phyloP scores from a whole-genome alignment of 1,140 invertebrate genomes.

The Tribolium castaneum region DNA sequence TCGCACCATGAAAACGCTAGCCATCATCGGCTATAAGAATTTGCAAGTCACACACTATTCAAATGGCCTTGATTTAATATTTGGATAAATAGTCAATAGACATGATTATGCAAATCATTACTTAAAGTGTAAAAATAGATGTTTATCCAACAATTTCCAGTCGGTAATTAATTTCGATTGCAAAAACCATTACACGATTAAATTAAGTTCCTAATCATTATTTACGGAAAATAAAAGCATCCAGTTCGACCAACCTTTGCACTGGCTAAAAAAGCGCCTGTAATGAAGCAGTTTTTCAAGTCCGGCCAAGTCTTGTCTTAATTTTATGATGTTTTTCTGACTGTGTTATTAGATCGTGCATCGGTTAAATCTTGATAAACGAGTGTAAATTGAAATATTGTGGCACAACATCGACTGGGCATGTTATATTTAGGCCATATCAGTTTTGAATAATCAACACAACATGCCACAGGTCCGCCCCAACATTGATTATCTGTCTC shows the following conservation, averaged over 20 bases:
- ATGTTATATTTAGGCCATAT: slow-evolving; percentile 44
- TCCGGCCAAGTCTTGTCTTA: neutral
- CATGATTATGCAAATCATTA: neutral
- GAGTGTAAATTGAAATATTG: slow-evolving; percentile 47
- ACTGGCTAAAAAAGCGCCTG: no score
- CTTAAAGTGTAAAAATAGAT: neutral
- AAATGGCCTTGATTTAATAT: neutral
- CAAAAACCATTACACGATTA: neutral
- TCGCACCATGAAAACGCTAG: neutral
- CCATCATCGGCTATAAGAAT: neutral
- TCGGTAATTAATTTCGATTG: neutral
- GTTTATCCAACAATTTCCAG: neutral
- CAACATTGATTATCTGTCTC: slow-evolving; percentile 36
- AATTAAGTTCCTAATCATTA: neutral
- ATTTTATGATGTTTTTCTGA: neutral
- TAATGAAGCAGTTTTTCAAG: no score
- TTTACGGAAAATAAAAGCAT: neutral
- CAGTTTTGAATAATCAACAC: slow-evolving; percentile 42
- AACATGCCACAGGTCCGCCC: slow-evolving; percentile 23
- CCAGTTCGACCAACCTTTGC: no score
- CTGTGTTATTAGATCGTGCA: slow-evolving; percentile 38
- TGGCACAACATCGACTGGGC: slow-evolving; percentile 16
- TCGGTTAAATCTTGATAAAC: slow-evolving; percentile 41
- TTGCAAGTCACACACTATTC: neutral
- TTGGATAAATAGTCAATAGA: neutral